Evolutionary conservation across 2,113 vertebrate genomes (phyloP).

Genomic region (Pongo pygmaeus): DNA sequence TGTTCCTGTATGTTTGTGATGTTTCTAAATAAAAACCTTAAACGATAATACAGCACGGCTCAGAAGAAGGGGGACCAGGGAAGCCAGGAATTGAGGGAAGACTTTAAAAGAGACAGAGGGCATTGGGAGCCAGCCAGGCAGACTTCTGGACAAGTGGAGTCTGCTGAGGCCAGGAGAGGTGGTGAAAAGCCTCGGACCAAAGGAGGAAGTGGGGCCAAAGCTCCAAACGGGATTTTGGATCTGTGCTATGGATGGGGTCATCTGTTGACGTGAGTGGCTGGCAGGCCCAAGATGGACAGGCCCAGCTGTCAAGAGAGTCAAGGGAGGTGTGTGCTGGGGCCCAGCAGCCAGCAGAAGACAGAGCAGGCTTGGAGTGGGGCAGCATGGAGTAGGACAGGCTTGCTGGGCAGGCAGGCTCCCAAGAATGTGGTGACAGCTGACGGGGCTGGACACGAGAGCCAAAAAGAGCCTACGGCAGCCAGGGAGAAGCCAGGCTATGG

Average conservation of each 20-base stretch:
- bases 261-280: background rate
- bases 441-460: background rate
- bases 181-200: background rate
- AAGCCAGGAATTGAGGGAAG: background rate
- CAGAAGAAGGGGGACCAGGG: background rate
- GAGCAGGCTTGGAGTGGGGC: background rate
- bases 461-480: background rate
- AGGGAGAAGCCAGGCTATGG: background rate
- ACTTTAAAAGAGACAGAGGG: background rate
- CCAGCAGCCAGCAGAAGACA: background rate
- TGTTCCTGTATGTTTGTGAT: background rate
- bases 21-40: conserved; percentile 29
- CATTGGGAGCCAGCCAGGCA: background rate
- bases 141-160: background rate
- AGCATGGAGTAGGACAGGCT: background rate
- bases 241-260: background rate
- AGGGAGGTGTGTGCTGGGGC: background rate
- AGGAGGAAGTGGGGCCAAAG: background rate
- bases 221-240: background rate
- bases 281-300: background rate
- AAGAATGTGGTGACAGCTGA: background rate
- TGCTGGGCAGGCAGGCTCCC: background rate
- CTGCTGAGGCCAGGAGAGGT: background rate
- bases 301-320: background rate
- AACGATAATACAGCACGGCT: background rate